Percentiles rank a stretch among this genome's conserved stretches.
phyloP scores from a whole-genome alignment of 1,140 invertebrate genomes.

The Chrysopa pallens region DNA sequence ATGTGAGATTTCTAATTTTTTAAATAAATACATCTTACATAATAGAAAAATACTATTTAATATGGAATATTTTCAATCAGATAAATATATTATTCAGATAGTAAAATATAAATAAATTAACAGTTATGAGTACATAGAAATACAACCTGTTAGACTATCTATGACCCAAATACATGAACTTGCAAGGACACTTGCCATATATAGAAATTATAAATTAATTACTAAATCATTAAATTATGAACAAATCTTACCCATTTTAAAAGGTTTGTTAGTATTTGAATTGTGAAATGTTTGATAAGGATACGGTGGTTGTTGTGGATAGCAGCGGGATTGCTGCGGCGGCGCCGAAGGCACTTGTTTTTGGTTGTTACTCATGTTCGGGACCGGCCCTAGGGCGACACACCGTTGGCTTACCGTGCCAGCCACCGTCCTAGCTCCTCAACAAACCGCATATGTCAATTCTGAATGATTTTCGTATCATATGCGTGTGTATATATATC shows the following conservation, averaged over 20 bases:
- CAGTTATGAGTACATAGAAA: no score
- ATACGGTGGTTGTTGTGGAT: slow-evolving; percentile 2
- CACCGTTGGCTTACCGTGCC: slow-evolving; percentile 16
- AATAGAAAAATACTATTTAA: no score
- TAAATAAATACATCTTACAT: no score
- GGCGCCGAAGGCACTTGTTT: slow-evolving; percentile 19
- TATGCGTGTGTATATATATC: slow-evolving; percentile 13
- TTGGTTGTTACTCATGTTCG: slow-evolving; percentile 17
- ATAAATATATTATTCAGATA: no score
- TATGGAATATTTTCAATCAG: no score
- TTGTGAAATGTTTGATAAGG: slow-evolving; percentile 14
- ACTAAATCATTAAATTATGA: slow-evolving; percentile 1
- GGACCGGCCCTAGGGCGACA: slow-evolving; percentile 13
- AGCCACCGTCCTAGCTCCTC: slow-evolving; percentile 13
- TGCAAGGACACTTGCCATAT: neutral
- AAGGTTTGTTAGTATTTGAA: neutral
- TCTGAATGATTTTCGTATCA: slow-evolving; percentile 7
- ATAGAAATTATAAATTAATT: neutral
- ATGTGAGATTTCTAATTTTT: no score
- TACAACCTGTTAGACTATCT: neutral
- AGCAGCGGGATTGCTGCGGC: slow-evolving; percentile 9
- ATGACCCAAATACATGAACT: neutral
- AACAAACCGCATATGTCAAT: slow-evolving; percentile 17
- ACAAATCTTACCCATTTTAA: slow-evolving; percentile 9
- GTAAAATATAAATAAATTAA: no score